Conservation (phyloP, 2,888 invertebrate species). For the Cyclophora punctaria region DNA sequence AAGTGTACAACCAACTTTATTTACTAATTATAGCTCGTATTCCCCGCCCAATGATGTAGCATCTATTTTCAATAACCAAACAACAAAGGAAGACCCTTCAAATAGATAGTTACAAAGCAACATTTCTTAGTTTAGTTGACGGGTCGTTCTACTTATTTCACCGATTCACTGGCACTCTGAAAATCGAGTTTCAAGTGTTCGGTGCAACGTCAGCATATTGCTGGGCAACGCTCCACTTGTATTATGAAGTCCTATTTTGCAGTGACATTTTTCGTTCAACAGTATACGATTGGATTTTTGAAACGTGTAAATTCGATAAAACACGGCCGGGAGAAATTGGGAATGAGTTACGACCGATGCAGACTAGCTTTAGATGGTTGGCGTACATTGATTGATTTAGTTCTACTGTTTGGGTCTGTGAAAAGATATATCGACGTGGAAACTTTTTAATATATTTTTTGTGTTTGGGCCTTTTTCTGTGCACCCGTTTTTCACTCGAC, state of each 20-base stretch:
- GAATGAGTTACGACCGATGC: constrained; percentile 33
- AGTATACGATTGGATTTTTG: constrained; percentile 64
- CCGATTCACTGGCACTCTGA: constrained; percentile 46
- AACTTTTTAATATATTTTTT: too few relatives aligned
- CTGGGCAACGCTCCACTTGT: constrained; percentile 51
- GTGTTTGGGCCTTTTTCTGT: too few relatives aligned
- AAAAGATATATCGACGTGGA: too few relatives aligned
- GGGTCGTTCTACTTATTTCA: constrained; percentile 38
- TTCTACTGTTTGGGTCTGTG: too few relatives aligned
- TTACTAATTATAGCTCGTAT: too few relatives aligned
- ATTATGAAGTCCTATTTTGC: constrained; percentile 68
- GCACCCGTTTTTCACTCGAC: too few relatives aligned
- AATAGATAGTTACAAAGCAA: background rate
- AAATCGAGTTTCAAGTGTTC: constrained; percentile 60
- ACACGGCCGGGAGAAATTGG: constrained; percentile 33
- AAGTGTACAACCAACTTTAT: too few relatives aligned
- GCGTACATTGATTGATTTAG: background rate
- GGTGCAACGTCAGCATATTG: constrained; percentile 61
- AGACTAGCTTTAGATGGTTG: constrained; percentile 12
- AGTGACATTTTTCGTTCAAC: constrained; percentile 68
- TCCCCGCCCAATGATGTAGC: too few relatives aligned
- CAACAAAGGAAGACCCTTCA: background rate
- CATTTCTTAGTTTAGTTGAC: constrained; percentile 13
- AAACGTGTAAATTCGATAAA: constrained; percentile 71
- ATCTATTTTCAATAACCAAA: too few relatives aligned